These are phyloP conservation scores for Echiichthys vipera DNA, from an alignment of 2,797 vertebrate genomes.

Conservation along the genomic window DNA sequence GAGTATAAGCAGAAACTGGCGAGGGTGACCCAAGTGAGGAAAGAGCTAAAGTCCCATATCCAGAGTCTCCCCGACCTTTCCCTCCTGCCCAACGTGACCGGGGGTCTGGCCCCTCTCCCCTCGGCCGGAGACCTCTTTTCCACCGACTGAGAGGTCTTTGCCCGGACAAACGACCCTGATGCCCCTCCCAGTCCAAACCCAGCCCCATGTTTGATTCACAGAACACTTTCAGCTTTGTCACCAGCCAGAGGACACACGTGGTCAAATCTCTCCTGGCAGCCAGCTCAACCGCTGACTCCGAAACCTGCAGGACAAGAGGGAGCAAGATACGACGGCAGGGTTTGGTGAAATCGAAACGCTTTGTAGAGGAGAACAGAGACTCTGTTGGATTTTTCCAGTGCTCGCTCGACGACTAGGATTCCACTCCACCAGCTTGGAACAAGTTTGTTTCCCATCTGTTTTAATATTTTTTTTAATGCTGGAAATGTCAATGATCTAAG, in stretches of 20 bases:
- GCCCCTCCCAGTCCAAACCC: slow-evolving; percentile 37
- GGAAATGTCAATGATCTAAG: slow-evolving; percentile 23
- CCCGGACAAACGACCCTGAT: slow-evolving; percentile 1
- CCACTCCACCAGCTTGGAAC: slow-evolving; percentile 77
- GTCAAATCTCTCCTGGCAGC: slow-evolving; percentile 33
- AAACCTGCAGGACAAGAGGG: slow-evolving; percentile 34
- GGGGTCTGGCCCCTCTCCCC: slow-evolving; percentile 95
- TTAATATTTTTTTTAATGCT: slow-evolving; percentile 63
- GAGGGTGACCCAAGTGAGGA: slow-evolving; percentile 96
- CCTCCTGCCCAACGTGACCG: slow-evolving; percentile 95
- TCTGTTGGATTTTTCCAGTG: slow-evolving; percentile 52
- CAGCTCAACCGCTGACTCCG: slow-evolving; percentile 36
- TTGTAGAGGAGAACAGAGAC: slow-evolving; percentile 64
- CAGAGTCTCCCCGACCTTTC: slow-evolving; percentile 98
- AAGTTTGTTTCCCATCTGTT: slow-evolving; percentile 63
- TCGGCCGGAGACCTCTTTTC: slow-evolving; percentile 99
- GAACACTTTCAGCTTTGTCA: slow-evolving; percentile 38
- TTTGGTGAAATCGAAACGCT: slow-evolving; percentile 45
- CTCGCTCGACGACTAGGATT: slow-evolving; percentile 60
- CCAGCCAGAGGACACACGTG: slow-evolving; percentile 40
- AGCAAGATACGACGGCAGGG: slow-evolving; percentile 30
- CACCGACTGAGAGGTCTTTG: slow-evolving; percentile 88
- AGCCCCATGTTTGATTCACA: slow-evolving; percentile 54
- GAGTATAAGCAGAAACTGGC: slow-evolving; percentile 99
- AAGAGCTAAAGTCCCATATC: slow-evolving; percentile 99